A percentile compares a stretch with the other conserved stretches of the same genome.
These are phyloP conservation scores for Morone saxatilis DNA, from an alignment of 2,113 vertebrate species.

Conservation along the genomic window DNA sequence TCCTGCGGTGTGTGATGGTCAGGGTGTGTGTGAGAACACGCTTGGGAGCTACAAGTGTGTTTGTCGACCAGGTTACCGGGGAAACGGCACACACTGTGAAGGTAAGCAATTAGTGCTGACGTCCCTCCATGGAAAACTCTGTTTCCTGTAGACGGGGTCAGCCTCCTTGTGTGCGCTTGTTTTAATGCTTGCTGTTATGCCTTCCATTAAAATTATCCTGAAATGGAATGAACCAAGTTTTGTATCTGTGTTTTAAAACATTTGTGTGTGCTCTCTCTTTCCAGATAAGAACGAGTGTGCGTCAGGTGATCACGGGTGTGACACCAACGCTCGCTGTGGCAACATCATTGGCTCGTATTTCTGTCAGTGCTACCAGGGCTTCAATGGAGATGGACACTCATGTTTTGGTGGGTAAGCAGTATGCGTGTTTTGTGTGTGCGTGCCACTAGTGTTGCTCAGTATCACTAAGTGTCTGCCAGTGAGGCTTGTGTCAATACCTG, in stretches of 20 bases:
- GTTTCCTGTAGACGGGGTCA: constrained; percentile 49
- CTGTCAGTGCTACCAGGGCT: constrained; percentile 88
- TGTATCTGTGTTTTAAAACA: not conserved
- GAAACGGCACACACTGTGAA: constrained; percentile 88
- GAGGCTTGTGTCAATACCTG: not conserved
- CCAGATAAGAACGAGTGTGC: constrained; percentile 86
- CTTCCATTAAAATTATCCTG: constrained; percentile 38
- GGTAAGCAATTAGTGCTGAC: constrained; percentile 76
- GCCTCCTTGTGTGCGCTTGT: constrained; percentile 42
- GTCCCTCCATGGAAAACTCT: constrained; percentile 57
- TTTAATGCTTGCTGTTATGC: constrained; percentile 56
- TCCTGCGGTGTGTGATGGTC: constrained; percentile 76
- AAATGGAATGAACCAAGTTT: constrained; percentile 20
- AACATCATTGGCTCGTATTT: constrained; percentile 88
- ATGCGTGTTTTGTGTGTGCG: not conserved
- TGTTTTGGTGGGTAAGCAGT: constrained; percentile 82
- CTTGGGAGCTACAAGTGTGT: constrained; percentile 86
- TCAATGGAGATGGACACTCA: constrained; percentile 83
- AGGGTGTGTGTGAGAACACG: constrained; percentile 84
- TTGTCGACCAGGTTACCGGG: constrained; percentile 84
- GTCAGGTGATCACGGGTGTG: constrained; percentile 80
- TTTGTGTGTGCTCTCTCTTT: not conserved
- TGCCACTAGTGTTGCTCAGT: not conserved
- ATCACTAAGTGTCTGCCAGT: not conserved
- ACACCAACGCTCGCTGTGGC: constrained; percentile 84